These are phyloP conservation scores for Trissoscelio sp. DNA, from an alignment of 2,888 invertebrate species.

Conservation along the genomic window DNA sequence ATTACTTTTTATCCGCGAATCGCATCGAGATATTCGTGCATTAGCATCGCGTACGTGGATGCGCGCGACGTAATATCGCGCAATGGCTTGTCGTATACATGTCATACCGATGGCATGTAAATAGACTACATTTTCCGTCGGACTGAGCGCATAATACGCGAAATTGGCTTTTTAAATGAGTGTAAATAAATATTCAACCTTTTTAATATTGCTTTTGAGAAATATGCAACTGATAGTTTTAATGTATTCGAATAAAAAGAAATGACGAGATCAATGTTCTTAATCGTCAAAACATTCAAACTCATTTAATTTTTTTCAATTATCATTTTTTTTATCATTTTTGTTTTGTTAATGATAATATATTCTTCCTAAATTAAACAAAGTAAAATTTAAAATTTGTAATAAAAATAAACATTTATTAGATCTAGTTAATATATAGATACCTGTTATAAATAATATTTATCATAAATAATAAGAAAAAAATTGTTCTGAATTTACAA, in stretches of 20 bases:
- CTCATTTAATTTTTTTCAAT: too few relatives aligned
- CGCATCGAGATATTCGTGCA: conserved; percentile 60
- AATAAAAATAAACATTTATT: too few relatives aligned
- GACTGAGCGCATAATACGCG: conserved; percentile 44
- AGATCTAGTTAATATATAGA: too few relatives aligned
- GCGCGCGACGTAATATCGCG: conserved; percentile 59
- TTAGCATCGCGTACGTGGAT: conserved; percentile 56
- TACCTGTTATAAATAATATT: too few relatives aligned
- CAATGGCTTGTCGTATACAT: conserved; percentile 54
- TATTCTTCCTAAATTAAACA: too few relatives aligned
- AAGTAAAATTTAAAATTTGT: too few relatives aligned
- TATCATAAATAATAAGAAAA: too few relatives aligned
- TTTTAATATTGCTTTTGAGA: conserved; percentile 30
- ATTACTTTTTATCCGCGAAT: conserved; percentile 63
- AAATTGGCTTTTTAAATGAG: conserved; percentile 56
- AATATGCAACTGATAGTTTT: conserved; percentile 34
- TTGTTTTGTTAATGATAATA: too few relatives aligned
- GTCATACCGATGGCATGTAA: conserved; percentile 59
- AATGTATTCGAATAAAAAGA: conserved; percentile 24
- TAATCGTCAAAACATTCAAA: too few relatives aligned
- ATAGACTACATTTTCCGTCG: conserved; percentile 60
- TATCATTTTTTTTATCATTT: too few relatives aligned
- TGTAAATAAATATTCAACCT: conserved; percentile 55
- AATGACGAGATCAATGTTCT: neutral
- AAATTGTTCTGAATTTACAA: too few relatives aligned